Percentiles rank a stretch among this genome's conserved stretches.
Evolutionary conservation across 53 echinoderm and acorn worm genomes (phyloP).

Genomic region (Glandiceps talaboti): DNA sequence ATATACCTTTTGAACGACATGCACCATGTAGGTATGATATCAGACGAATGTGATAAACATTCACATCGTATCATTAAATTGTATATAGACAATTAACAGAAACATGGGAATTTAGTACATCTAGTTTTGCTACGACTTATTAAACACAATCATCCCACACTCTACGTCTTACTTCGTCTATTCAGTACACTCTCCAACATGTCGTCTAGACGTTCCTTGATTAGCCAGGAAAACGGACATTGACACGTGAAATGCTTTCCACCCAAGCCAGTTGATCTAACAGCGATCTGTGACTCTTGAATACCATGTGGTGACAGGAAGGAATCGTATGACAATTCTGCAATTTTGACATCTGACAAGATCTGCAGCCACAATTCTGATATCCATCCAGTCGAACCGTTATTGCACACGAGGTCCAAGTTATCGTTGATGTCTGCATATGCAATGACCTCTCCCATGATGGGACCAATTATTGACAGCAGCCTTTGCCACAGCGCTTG

Average conservation of each 20-base stretch:
- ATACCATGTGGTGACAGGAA: neutral
- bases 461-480: neutral
- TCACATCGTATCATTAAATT: too few relatives aligned
- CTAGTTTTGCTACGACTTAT: too few relatives aligned
- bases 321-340: neutral
- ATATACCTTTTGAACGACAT: too few relatives aligned
- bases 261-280: neutral
- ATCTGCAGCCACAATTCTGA: slow-evolving; percentile 1
- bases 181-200: neutral
- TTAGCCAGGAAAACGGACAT: slow-evolving; percentile 5
- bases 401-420: neutral
- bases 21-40: too few relatives aligned
- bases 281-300: slow-evolving; percentile 5
- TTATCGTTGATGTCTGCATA: slow-evolving; percentile 4
- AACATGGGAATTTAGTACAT: too few relatives aligned
- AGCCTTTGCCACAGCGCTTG: slow-evolving; percentile 5
- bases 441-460: slow-evolving; percentile 2
- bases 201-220: slow-evolving; percentile 3
- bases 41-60: too few relatives aligned
- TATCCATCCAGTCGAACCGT: neutral
- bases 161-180: slow-evolving; percentile 2
- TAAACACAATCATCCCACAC: too few relatives aligned
- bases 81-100: too few relatives aligned
- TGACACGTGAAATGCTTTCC: slow-evolving; percentile 5
- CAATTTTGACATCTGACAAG: neutral